These are phyloP conservation scores for Drosophila pseudotakahashii DNA, from an alignment of 2,888 invertebrate species.

Conservation along the genomic window DNA sequence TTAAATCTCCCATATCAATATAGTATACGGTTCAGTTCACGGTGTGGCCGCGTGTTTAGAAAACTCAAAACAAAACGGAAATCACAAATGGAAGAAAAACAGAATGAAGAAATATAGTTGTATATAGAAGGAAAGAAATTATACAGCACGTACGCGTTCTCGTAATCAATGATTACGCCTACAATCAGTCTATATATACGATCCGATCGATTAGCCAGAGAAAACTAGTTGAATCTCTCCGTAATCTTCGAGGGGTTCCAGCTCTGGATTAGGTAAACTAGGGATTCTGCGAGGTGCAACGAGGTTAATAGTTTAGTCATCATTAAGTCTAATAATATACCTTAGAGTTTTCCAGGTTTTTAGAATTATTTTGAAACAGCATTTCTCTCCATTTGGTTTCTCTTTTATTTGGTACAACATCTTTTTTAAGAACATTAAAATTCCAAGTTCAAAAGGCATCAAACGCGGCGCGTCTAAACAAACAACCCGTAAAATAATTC, in stretches of 20 bases:
- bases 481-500: conserved; percentile 55
- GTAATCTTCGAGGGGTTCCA: conserved; percentile 11
- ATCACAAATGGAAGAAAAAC: conserved; percentile 44
- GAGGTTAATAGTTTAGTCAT: conserved; percentile 1
- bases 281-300: not conserved
- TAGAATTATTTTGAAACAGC: not conserved
- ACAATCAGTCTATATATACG: conserved; percentile 34
- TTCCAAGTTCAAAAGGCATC: conserved; percentile 67
- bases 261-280: conserved; percentile 2
- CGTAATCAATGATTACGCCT: conserved; percentile 65
- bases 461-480: conserved; percentile 54
- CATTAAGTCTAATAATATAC: not conserved
- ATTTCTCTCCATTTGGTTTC: conserved; percentile 4
- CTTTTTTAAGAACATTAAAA: conserved; percentile 26
- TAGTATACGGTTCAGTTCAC: conserved; percentile 39
- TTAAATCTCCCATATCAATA: not conserved
- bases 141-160: conserved; percentile 36
- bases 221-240: conserved; percentile 10
- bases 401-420: not conserved
- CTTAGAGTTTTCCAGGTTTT: not conserved
- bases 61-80: conserved; percentile 62
- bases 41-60: conserved; percentile 71
- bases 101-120: conserved; percentile 32
- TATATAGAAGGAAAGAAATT: conserved; percentile 28
- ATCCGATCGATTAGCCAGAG: conserved; percentile 27